A percentile compares a stretch with the other conserved stretches of the same genome.
These are phyloP conservation scores for Bothrops jararaca DNA, from an alignment of 2,113 vertebrate genomes.

Conservation along the genomic window DNA sequence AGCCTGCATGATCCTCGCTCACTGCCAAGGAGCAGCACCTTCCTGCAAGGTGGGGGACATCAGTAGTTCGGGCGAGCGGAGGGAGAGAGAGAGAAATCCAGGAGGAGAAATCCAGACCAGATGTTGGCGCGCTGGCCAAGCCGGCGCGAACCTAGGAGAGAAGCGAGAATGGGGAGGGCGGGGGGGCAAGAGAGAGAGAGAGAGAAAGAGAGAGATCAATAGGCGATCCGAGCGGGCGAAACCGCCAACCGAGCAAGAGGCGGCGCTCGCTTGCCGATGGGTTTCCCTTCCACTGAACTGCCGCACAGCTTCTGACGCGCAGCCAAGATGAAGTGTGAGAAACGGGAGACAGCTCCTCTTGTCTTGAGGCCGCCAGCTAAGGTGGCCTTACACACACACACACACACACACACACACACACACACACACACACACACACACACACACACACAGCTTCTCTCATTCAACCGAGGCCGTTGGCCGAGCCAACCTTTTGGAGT, in stretches of 20 bases:
- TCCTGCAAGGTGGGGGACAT: slow-evolving; percentile 89
- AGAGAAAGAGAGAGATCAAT: slow-evolving; percentile 65
- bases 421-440: too few species aligned
- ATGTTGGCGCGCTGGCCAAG: slow-evolving; percentile 58
- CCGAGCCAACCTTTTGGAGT: slow-evolving; percentile 30
- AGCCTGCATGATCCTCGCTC: slow-evolving; percentile 88
- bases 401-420: too few species aligned
- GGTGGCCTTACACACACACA: too few species aligned
- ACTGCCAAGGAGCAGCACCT: slow-evolving; percentile 90
- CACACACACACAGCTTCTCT: too few species aligned
- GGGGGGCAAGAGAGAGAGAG: too few species aligned
- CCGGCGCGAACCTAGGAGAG: slow-evolving; percentile 76
- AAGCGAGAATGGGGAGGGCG: slow-evolving; percentile 31
- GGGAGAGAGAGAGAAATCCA: slow-evolving; percentile 74
- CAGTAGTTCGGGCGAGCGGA: slow-evolving; percentile 71
- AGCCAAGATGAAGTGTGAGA: slow-evolving; percentile 89
- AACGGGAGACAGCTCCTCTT: slow-evolving; percentile 75
- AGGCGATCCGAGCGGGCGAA: slow-evolving; percentile 68
- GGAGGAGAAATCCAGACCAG: slow-evolving; percentile 81
- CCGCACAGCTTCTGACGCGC: slow-evolving; percentile 90
- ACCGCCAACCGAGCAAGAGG: slow-evolving; percentile 66
- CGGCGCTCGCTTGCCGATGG: slow-evolving; percentile 71
- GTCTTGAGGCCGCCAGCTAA: slow-evolving; percentile 72
- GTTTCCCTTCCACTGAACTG: slow-evolving; percentile 89
- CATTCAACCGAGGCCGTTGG: slow-evolving; percentile 66